These are phyloP conservation scores for Aquatica leii DNA, from an alignment of 2,888 invertebrate species.

Conservation along the genomic window DNA sequence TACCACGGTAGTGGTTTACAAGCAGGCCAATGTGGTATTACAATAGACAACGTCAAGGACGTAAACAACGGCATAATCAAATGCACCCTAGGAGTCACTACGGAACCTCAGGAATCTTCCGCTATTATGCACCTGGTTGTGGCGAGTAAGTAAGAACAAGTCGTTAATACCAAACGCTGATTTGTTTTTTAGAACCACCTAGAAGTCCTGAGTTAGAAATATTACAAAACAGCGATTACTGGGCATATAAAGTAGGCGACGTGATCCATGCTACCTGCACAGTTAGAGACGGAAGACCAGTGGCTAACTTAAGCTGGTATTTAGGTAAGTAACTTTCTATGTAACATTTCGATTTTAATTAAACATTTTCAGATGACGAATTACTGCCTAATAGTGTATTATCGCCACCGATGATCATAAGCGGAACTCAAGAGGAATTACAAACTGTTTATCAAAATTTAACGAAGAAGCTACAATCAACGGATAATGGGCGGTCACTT, in stretches of 20 bases:
- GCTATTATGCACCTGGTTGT: slow-evolving; percentile 72
- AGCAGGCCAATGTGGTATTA: slow-evolving; percentile 77
- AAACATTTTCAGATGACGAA: slow-evolving; percentile 65
- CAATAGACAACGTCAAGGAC: slow-evolving; percentile 69
- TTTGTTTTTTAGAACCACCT: slow-evolving; percentile 60
- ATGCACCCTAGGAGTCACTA: slow-evolving; percentile 70
- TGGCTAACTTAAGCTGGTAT: slow-evolving; percentile 79
- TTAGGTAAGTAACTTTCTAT: slow-evolving; percentile 63
- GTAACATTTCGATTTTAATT: neutral
- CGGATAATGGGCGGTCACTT: slow-evolving; percentile 71
- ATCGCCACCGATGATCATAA: slow-evolving; percentile 64
- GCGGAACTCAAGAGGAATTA: slow-evolving; percentile 62
- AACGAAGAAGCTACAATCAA: slow-evolving; percentile 67
- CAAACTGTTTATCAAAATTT: slow-evolving; percentile 73
- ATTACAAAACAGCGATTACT: slow-evolving; percentile 56
- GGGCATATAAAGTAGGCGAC: slow-evolving; percentile 68
- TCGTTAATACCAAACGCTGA: too few species aligned
- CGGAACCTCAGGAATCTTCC: slow-evolving; percentile 66
- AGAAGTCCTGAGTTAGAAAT: slow-evolving; percentile 61
- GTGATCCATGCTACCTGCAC: slow-evolving; percentile 71
- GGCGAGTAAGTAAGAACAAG: slow-evolving; percentile 80
- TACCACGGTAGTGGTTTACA: slow-evolving; percentile 64
- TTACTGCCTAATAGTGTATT: slow-evolving; percentile 63
- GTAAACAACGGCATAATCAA: slow-evolving; percentile 75
- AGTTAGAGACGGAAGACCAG: slow-evolving; percentile 75